Evolutionary conservation across 2,888 invertebrate species (phyloP).

Genomic region (Aphidoletes aphidimyza): DNA sequence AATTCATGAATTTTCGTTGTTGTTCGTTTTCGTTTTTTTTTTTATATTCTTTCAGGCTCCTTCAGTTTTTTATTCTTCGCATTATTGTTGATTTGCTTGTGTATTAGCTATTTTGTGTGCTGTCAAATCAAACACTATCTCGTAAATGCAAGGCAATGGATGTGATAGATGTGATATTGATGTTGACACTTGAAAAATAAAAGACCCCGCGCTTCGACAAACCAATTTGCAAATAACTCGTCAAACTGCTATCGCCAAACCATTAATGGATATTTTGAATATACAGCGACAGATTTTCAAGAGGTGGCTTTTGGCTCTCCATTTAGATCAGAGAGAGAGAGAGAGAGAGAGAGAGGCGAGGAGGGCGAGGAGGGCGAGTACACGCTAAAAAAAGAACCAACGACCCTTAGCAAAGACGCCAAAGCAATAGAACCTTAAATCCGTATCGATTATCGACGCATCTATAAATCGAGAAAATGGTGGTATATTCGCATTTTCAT

Average conservation of each 20-base stretch:
- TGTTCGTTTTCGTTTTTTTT: not conserved
- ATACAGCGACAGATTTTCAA: slow-evolving; percentile 1
- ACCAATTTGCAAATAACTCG: slow-evolving; percentile 42
- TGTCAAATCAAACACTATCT: not conserved
- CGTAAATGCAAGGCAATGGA: not conserved
- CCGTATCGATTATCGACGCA: slow-evolving; percentile 26
- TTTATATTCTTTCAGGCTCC: not conserved
- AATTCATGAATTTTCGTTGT: not conserved
- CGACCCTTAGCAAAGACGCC: not conserved
- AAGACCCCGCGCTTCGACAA: not conserved
- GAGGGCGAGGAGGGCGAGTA: too few relatives aligned
- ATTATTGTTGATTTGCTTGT: too few relatives aligned
- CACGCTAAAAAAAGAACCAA: too few relatives aligned
- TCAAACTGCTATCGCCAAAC: slow-evolving; percentile 47
- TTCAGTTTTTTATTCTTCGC: too few relatives aligned
- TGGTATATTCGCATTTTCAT: not conserved
- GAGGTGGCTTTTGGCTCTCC: slow-evolving; percentile 36
- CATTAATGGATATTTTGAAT: slow-evolving; percentile 44
- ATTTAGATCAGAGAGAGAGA: not conserved
- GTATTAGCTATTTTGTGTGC: not conserved
- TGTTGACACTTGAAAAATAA: slow-evolving; percentile 3
- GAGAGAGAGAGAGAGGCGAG: not conserved
- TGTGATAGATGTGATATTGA: slow-evolving; percentile 46
- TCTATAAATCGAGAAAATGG: not conserved
- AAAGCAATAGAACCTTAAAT: slow-evolving; percentile 25